These are phyloP conservation scores for Protosalanx chinensis DNA, from an alignment of 2,797 vertebrate genomes.

Conservation along the genomic window DNA sequence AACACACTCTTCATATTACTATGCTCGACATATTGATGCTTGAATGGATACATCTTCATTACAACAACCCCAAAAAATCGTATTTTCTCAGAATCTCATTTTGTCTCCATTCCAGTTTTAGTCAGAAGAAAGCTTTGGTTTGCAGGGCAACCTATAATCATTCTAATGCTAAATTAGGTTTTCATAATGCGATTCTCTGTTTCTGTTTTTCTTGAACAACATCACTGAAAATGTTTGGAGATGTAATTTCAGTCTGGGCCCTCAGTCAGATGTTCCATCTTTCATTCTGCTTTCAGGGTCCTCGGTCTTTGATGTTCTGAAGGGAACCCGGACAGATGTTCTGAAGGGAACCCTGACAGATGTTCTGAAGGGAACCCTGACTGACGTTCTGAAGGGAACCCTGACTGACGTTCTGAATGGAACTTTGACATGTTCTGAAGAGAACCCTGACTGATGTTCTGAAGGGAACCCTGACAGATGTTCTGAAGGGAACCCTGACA, in stretches of 20 bases:
- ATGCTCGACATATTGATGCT: neutral
- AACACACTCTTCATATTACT: neutral
- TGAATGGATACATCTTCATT: neutral
- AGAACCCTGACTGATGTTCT: too few species aligned
- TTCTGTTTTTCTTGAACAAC: slow-evolving; percentile 39
- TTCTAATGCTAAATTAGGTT: slow-evolving; percentile 40
- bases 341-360: too few species aligned
- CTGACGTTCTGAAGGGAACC: too few species aligned
- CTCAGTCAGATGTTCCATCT: neutral
- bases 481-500: too few species aligned
- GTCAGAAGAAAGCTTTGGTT: neutral
- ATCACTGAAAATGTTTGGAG: slow-evolving; percentile 19
- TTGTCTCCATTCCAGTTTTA: slow-evolving; percentile 3
- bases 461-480: too few species aligned
- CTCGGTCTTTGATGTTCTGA: too few species aligned
- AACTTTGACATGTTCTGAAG: too few species aligned
- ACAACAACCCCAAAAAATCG: neutral
- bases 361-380: too few species aligned
- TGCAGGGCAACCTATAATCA: neutral
- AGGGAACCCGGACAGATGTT: too few species aligned
- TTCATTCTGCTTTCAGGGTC: neutral
- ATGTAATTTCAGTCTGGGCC: neutral
- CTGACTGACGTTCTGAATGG: too few species aligned
- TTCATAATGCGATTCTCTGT: slow-evolving; percentile 44
- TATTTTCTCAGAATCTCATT: slow-evolving; percentile 1